Evolutionary conservation across 2,888 invertebrate species (phyloP).

Genomic region (Bombyx huttoni): DNA sequence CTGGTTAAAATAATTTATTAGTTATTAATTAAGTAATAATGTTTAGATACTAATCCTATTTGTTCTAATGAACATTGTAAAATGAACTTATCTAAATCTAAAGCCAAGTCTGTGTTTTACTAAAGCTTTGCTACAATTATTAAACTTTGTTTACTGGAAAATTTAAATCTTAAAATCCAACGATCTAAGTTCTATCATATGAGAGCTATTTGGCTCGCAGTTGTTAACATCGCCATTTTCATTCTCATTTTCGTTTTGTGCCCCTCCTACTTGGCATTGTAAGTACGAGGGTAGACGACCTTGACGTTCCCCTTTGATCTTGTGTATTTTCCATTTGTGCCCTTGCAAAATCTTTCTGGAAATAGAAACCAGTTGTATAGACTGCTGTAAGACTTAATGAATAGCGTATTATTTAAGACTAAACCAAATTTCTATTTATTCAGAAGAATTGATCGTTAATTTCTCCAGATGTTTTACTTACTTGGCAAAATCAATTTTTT

Average conservation of each 20-base stretch:
- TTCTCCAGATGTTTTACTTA: too few species aligned
- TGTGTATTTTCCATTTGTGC: constrained; percentile 55
- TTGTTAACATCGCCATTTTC: constrained; percentile 12
- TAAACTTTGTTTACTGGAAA: neutral
- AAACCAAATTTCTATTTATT: too few species aligned
- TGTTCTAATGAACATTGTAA: too few species aligned
- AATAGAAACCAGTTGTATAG: constrained; percentile 5
- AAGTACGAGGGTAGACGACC: constrained; percentile 55
- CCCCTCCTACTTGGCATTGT: constrained; percentile 35
- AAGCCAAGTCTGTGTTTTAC: too few species aligned
- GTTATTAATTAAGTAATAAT: too few species aligned
- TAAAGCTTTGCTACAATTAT: neutral
- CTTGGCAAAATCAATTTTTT: too few species aligned
- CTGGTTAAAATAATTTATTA: too few species aligned
- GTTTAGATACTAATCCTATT: too few species aligned
- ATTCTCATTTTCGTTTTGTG: constrained; percentile 16
- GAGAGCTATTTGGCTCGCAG: constrained; percentile 11
- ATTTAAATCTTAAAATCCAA: neutral
- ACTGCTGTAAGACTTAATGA: too few species aligned
- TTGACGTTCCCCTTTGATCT: constrained; percentile 51
- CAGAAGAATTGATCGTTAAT: too few species aligned
- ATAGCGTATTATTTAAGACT: too few species aligned
- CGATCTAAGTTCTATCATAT: neutral
- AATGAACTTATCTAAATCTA: too few species aligned
- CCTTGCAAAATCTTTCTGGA: constrained; percentile 61